Evolutionary conservation across 2,113 vertebrate genomes (phyloP).

Genomic region (Python bivittatus): DNA sequence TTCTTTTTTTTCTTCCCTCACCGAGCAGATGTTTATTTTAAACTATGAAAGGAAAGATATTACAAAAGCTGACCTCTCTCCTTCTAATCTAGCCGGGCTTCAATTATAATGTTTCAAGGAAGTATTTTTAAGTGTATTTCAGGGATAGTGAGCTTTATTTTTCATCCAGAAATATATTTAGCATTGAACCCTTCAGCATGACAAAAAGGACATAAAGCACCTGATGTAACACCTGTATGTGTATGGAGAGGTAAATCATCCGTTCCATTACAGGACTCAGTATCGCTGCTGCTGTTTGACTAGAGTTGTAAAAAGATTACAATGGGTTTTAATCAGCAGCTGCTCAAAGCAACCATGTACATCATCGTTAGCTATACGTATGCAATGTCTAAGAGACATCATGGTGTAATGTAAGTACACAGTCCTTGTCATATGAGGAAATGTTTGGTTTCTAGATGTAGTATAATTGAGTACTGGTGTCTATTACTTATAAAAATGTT

Average conservation of each 20-base stretch:
- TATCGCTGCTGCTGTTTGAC: neutral
- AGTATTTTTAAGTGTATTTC: neutral
- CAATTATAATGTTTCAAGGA: neutral
- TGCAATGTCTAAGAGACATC: neutral
- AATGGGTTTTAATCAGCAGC: neutral
- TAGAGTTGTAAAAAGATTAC: neutral
- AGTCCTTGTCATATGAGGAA: neutral
- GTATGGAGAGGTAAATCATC: neutral
- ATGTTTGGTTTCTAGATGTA: neutral
- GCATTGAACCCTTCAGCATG: neutral
- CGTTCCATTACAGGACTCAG: neutral
- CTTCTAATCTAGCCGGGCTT: neutral
- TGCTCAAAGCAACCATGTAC: neutral
- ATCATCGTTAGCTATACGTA: neutral
- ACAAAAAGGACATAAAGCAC: neutral
- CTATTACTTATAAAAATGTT: neutral
- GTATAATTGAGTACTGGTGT: neutral
- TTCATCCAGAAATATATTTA: neutral
- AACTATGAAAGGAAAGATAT: constrained; percentile 19
- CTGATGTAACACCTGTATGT: neutral
- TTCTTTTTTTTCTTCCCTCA: constrained; percentile 21
- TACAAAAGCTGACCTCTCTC: neutral
- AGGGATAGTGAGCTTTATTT: neutral
- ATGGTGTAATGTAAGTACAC: neutral
- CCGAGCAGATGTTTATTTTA: constrained; percentile 32